phyloP scores from a whole-genome alignment of 2,797 vertebrate genomes.

The Pseudochromis fuscus region DNA sequence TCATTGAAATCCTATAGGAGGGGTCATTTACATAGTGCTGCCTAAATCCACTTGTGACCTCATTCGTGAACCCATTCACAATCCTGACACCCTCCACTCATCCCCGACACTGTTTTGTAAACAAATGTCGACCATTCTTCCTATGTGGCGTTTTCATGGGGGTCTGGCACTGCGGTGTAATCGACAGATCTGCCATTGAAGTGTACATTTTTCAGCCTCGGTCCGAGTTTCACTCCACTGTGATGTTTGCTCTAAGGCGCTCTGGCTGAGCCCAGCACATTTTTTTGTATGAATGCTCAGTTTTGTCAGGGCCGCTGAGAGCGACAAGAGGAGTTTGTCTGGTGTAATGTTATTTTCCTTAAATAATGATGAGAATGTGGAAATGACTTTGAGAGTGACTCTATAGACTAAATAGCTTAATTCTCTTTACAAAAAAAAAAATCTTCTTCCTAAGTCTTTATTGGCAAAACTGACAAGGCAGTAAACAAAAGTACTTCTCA shows the following conservation, averaged over 20 bases:
- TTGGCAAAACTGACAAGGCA: constrained; percentile 12
- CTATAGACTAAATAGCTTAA: not conserved
- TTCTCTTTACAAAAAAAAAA: not conserved
- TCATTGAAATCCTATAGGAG: constrained; percentile 81
- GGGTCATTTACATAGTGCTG: constrained; percentile 73
- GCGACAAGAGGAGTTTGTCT: constrained; percentile 31
- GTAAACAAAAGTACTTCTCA: constrained; percentile 27
- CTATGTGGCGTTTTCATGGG: constrained; percentile 10
- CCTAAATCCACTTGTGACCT: constrained; percentile 80
- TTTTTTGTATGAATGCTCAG: constrained; percentile 62
- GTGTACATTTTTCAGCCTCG: constrained; percentile 31
- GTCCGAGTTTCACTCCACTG: constrained; percentile 54
- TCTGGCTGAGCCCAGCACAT: constrained; percentile 51
- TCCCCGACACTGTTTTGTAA: constrained; percentile 65
- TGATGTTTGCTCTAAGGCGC: constrained; percentile 61
- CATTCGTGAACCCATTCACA: constrained; percentile 53
- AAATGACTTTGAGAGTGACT: constrained; percentile 25
- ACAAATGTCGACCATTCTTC: constrained; percentile 40
- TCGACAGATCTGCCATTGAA: constrained; percentile 2
- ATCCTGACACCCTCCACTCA: constrained; percentile 49
- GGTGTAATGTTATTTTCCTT: constrained; percentile 24
- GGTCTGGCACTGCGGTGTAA: constrained; percentile 7
- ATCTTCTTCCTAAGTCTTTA: not conserved
- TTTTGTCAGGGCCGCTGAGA: constrained; percentile 31
- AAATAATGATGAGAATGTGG: constrained; percentile 44